Evolutionary conservation across 2,888 invertebrate genomes (phyloP).

Genomic region (Ochropleura leucogaster): DNA sequence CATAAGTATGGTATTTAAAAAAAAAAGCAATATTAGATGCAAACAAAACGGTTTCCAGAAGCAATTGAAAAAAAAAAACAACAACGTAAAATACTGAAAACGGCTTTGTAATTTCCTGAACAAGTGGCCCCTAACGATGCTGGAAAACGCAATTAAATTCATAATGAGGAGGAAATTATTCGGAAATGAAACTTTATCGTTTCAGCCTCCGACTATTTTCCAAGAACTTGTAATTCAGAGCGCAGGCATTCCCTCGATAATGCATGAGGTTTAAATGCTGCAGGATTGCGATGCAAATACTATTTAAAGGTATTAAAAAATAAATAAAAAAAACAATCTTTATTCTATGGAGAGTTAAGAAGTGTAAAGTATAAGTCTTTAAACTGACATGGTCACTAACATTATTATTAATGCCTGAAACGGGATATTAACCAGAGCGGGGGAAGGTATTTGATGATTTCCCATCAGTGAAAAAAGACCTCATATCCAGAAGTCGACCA

Average conservation of each 20-base stretch:
- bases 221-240: background rate
- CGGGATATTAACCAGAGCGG: too few relatives aligned
- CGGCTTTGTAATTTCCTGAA: background rate
- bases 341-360: background rate
- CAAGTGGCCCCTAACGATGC: background rate
- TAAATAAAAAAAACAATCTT: background rate
- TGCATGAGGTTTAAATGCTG: background rate
- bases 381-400: too few relatives aligned
- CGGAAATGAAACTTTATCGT: background rate
- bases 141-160: slow-evolving; percentile 18
- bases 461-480: too few relatives aligned
- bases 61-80: background rate
- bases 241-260: background rate
- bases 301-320: background rate
- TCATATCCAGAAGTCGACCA: too few relatives aligned
- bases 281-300: background rate
- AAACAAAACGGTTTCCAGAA: background rate
- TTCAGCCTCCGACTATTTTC: background rate
- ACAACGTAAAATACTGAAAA: background rate
- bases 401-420: too few relatives aligned
- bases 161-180: slow-evolving; percentile 11
- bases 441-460: too few relatives aligned
- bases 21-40: background rate
- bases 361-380: background rate
- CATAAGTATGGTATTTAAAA: background rate